Evolutionary conservation across 1,140 invertebrate genomes (phyloP).

Genomic region (Pseudomyrmex flavicornis): DNA sequence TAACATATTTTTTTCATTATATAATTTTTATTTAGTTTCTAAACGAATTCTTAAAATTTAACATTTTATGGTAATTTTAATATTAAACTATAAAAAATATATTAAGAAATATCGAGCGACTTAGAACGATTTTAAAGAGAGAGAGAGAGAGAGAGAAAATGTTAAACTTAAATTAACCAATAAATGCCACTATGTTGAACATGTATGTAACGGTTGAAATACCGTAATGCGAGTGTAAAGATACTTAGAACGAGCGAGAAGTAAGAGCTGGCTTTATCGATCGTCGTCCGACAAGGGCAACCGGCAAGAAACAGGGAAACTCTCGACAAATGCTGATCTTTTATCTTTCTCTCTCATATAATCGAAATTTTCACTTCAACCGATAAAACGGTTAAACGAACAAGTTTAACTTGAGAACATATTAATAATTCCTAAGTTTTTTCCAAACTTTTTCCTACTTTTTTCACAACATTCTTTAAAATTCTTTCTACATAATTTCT

Average conservation of each 20-base stretch:
- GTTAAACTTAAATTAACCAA: background rate
- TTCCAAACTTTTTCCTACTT: background rate
- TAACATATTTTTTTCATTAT: background rate
- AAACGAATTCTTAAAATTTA: slow-evolving; percentile 17
- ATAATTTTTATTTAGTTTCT: background rate
- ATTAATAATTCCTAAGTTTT: background rate
- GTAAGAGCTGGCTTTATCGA: slow-evolving; percentile 77
- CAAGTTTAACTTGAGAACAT: background rate
- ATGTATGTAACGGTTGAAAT: background rate
- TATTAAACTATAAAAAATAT: background rate
- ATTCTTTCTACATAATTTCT: background rate
- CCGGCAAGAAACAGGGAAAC: slow-evolving; percentile 80
- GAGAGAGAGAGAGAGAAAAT: background rate
- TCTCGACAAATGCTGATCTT: slow-evolving; percentile 74
- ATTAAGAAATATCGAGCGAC: background rate
- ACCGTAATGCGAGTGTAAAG: slow-evolving; percentile 53
- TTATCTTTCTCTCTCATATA: slow-evolving; percentile 70
- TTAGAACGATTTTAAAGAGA: background rate
- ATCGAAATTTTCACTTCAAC: slow-evolving; percentile 14
- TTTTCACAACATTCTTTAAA: background rate
- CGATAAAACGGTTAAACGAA: slow-evolving; percentile 32
- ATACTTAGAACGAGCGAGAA: slow-evolving; percentile 22
- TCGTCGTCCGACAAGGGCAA: slow-evolving; percentile 78
- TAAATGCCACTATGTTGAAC: slow-evolving; percentile 7
- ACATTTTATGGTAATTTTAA: background rate